A percentile compares a stretch with the other conserved stretches of the same genome.
phyloP scores from a whole-genome alignment of 2,888 invertebrate genomes.

The Athalia rosae region DNA sequence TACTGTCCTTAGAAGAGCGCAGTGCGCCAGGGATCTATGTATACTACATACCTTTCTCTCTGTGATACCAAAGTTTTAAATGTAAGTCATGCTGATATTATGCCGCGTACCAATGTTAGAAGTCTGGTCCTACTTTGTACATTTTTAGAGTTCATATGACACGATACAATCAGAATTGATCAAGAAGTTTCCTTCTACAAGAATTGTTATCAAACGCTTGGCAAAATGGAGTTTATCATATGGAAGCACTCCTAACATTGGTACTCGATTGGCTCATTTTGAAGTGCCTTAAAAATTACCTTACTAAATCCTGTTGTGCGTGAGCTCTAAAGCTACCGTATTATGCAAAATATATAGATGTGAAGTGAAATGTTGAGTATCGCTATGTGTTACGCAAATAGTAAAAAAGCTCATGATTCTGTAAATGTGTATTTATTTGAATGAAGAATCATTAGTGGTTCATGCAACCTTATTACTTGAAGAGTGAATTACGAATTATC shows the following conservation, averaged over 20 bases:
- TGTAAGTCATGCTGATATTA: conserved; percentile 38
- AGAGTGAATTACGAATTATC: not conserved
- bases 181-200: not conserved
- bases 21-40: conserved; percentile 49
- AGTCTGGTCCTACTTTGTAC: conserved; percentile 25
- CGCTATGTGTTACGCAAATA: conserved; percentile 50
- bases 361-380: conserved; percentile 48
- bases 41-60: conserved; percentile 61
- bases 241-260: conserved; percentile 49
- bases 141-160: conserved; percentile 2
- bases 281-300: conserved; percentile 61
- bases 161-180: not conserved
- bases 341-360: conserved; percentile 46
- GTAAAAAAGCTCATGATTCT: conserved; percentile 52
- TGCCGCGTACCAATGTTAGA: conserved; percentile 23
- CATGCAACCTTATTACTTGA: not conserved
- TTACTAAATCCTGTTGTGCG: conserved; percentile 49
- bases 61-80: conserved; percentile 61
- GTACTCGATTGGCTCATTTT: conserved; percentile 54
- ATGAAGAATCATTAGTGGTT: not conserved
- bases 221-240: conserved; percentile 44
- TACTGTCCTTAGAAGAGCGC: conserved; percentile 47
- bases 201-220: not conserved
- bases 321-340: not conserved
- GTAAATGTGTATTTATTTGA: not conserved